Conservation (phyloP, 2,888 invertebrate species). For the Ischnura elegans region DNA sequence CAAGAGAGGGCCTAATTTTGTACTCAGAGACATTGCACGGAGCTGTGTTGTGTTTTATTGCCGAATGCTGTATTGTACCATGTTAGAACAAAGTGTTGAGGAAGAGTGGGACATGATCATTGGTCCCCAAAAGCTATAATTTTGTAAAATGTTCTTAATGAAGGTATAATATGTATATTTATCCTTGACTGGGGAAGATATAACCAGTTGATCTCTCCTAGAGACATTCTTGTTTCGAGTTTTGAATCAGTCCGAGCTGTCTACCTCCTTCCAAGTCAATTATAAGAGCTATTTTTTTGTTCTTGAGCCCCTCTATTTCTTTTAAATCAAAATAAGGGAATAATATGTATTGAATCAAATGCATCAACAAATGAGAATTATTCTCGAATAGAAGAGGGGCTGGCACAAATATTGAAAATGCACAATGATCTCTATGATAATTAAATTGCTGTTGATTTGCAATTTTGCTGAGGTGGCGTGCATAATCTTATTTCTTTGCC, state of each 20-base stretch:
- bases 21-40: not conserved
- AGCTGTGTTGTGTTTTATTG: not conserved
- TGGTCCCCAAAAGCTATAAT: not conserved
- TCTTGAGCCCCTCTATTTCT: not conserved
- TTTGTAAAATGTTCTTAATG: not conserved
- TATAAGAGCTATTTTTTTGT: not conserved
- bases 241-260: conserved; percentile 11
- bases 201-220: not conserved
- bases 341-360: not conserved
- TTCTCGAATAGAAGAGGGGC: not conserved
- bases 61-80: not conserved
- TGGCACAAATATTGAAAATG: not conserved
- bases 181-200: not conserved
- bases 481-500: not conserved
- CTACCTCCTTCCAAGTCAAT: conserved; percentile 51
- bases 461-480: not conserved
- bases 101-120: not conserved
- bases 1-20: conserved; percentile 71
- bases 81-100: not conserved
- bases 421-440: not conserved
- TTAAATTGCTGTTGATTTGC: not conserved
- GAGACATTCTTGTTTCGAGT: not conserved
- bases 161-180: not conserved
- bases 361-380: too few species aligned
- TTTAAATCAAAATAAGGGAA: not conserved